Evolutionary conservation across 2,797 vertebrate genomes (phyloP), one percentile per base, ranked within the genome.

Genomic region (Coluber constrictor): DNA sequence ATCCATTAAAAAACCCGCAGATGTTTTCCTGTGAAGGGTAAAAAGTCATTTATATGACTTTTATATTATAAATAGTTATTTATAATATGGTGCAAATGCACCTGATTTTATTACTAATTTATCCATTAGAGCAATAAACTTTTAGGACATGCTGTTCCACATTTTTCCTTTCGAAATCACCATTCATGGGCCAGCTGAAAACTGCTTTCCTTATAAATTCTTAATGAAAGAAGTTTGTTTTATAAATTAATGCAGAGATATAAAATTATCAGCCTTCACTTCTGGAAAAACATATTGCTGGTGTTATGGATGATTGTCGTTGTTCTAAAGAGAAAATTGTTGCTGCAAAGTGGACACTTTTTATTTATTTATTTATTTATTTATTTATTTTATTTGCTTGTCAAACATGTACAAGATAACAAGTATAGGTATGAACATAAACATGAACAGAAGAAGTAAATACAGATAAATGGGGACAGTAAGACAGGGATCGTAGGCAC

Each of bases 61-160:
- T 37, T 37, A 37, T 37, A 37, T 37, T 37, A 37, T 37, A 37
- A 3, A 60, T 37, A 83, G 91, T 93, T 94, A 93, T 54, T 93
- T 94, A 90, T 92, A 94, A 92, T 60, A 61, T 3, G 9, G 86
- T 92, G 92, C 91, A 70, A 57, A 90, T 93, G 89, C 92, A 93
- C 96, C 95, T 96, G 94, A 90, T 95, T 93, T 89, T 96, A 92
- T 87, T 87, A 18, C 83, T 88, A 88, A 93, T 59, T 60, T 90
- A 88, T 23, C n/a, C 18, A 93, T 94, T 94, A 92, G 93, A 93
- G 92, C 90, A 89, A 94, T 91, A 95, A 94, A 95, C 94, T 95
- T 95, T 94, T 93, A 94, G 97, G 96, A 97, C 97, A 97, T 93
- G n/a, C 5, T 96, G 96, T 94, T 97, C 96, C 74, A 13, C 95